Evolutionary conservation across 2,888 invertebrate genomes (phyloP).

Genomic region (Heteromurus nitidus): DNA sequence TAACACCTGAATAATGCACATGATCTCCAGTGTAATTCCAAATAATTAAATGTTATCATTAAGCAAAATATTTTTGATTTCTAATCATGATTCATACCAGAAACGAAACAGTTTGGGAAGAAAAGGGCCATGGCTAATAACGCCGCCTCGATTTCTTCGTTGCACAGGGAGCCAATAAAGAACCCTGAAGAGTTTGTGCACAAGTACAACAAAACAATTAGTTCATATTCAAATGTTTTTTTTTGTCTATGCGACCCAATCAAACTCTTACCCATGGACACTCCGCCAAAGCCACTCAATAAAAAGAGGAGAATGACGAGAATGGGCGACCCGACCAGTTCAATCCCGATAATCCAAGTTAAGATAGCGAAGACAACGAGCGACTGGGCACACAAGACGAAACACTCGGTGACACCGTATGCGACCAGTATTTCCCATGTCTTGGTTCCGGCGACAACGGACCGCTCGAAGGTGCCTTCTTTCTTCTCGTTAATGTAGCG

Average conservation of each 20-base stretch:
- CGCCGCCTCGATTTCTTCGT: conserved; percentile 92
- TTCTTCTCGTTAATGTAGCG: conserved; percentile 62
- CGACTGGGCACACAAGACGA: conserved; percentile 95
- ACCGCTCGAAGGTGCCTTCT: conserved; percentile 54
- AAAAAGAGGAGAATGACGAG: conserved; percentile 90
- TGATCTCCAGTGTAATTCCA: too few species aligned
- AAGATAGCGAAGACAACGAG: conserved; percentile 91
- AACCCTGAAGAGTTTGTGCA: conserved; percentile 84
- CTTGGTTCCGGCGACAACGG: conserved; percentile 82
- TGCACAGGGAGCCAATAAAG: conserved; percentile 93
- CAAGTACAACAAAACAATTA: conserved; percentile 21
- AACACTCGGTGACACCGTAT: conserved; percentile 94
- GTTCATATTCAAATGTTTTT: too few species aligned
- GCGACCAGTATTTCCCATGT: conserved; percentile 93
- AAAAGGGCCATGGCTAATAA: conserved; percentile 94
- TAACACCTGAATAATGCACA: too few species aligned
- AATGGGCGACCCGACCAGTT: conserved; percentile 89
- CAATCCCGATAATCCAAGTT: conserved; percentile 89
- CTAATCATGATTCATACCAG: conserved; percentile 80
- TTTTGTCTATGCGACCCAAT: too few species aligned
- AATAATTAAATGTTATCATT: too few species aligned
- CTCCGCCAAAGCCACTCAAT: conserved; percentile 93
- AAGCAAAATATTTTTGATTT: not conserved
- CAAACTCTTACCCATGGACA: conserved; percentile 77
- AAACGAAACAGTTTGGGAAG: conserved; percentile 92